Percentiles rank a stretch among this genome's conserved stretches.
These are phyloP conservation scores for Protobothrops flavoviridis DNA, from an alignment of 2,113 vertebrate species.

Conservation along the genomic window DNA sequence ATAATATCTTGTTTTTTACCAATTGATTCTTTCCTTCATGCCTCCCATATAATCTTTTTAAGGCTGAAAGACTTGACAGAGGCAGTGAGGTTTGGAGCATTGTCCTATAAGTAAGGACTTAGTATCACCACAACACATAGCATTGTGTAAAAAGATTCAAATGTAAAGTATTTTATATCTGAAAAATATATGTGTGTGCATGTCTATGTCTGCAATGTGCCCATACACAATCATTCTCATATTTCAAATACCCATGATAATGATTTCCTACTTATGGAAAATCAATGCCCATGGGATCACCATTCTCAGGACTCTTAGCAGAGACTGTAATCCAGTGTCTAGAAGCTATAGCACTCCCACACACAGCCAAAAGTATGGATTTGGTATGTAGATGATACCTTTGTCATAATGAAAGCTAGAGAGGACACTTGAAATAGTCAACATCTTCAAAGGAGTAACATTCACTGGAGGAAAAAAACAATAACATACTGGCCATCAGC, in stretches of 20 bases:
- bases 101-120: background rate
- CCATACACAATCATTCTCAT: background rate
- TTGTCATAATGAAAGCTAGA: background rate
- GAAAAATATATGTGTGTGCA: background rate
- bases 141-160: background rate
- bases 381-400: background rate
- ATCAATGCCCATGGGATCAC: background rate
- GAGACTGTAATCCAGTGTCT: background rate
- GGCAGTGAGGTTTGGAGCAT: background rate
- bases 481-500: background rate
- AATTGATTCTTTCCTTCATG: background rate
- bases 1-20: background rate
- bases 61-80: background rate
- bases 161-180: background rate
- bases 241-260: background rate
- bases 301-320: background rate
- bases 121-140: background rate
- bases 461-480: background rate
- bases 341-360: background rate
- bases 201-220: background rate
- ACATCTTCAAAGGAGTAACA: background rate
- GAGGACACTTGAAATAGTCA: background rate
- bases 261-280: background rate
- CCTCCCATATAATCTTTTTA: background rate
- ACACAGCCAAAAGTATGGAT: background rate